Percentiles rank a stretch among this genome's conserved stretches.
These are phyloP conservation scores for Zonitis immaculata DNA, from an alignment of 2,888 invertebrate genomes.

Conservation along the genomic window DNA sequence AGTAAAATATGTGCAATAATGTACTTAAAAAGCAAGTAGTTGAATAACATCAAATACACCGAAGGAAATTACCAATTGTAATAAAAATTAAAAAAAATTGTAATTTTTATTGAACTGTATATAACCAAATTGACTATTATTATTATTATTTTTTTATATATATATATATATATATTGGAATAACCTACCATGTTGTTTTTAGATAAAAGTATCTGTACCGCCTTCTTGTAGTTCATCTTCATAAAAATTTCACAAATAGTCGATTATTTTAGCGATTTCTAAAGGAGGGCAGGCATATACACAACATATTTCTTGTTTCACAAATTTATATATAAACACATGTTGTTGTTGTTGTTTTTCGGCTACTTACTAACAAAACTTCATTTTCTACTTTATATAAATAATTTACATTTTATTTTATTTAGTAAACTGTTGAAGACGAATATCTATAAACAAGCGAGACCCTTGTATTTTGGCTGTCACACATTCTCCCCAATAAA, in stretches of 20 bases:
- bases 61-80: constrained; percentile 15
- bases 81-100: constrained; percentile 1
- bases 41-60: constrained; percentile 19
- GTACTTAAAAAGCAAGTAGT: constrained; percentile 13
- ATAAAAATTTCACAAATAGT: constrained; percentile 12
- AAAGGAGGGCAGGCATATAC: too few species aligned
- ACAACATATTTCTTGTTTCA: constrained; percentile 27
- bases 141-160: too few species aligned
- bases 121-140: too few species aligned
- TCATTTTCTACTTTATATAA: constrained; percentile 25
- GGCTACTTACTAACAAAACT: too few species aligned
- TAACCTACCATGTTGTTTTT: background rate
- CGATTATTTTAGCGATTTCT: constrained; percentile 13
- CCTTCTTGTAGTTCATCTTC: background rate
- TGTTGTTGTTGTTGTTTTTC: constrained; percentile 19
- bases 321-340: constrained; percentile 29
- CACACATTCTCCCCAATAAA: constrained; percentile 15
- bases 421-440: constrained; percentile 30
- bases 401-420: constrained; percentile 24
- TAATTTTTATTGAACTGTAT: background rate
- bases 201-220: too few species aligned
- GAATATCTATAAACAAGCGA: constrained; percentile 27
- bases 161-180: too few species aligned
- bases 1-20: constrained; percentile 15
- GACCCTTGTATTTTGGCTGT: constrained; percentile 21